Conservation (phyloP, 2,113 vertebrate genomes). For the Gavialis gangeticus region DNA sequence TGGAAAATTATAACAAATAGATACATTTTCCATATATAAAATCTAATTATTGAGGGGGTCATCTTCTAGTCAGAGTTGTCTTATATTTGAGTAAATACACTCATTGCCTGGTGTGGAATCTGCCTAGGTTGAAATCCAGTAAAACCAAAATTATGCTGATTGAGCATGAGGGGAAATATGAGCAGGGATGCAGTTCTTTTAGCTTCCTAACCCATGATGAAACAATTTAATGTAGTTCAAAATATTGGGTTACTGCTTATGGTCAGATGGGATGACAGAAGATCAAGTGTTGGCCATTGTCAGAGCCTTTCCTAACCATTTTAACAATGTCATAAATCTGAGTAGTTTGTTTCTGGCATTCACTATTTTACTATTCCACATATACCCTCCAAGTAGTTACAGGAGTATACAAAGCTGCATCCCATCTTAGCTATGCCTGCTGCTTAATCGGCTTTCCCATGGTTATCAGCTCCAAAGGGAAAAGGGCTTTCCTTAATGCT, state of each 20-base stretch:
- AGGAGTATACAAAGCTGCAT: background rate
- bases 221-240: background rate
- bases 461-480: background rate
- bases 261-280: background rate
- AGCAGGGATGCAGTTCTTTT: background rate
- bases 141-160: conserved; percentile 2
- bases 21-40: too few relatives aligned
- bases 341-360: background rate
- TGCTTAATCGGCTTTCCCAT: background rate
- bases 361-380: background rate
- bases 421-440: background rate
- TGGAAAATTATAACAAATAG: too few relatives aligned
- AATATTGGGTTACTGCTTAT: background rate
- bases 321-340: background rate
- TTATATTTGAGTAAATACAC: too few relatives aligned
- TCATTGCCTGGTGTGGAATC: background rate
- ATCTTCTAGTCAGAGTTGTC: too few relatives aligned
- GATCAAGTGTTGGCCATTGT: background rate
- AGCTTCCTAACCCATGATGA: background rate
- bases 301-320: background rate
- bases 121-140: background rate
- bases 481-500: background rate
- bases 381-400: background rate
- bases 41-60: too few relatives aligned
- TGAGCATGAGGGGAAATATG: background rate